A percentile compares a stretch with the other conserved stretches of the same genome.
Evolutionary conservation across 2,797 vertebrate genomes (phyloP).

Genomic region (Vireo griseus): DNA sequence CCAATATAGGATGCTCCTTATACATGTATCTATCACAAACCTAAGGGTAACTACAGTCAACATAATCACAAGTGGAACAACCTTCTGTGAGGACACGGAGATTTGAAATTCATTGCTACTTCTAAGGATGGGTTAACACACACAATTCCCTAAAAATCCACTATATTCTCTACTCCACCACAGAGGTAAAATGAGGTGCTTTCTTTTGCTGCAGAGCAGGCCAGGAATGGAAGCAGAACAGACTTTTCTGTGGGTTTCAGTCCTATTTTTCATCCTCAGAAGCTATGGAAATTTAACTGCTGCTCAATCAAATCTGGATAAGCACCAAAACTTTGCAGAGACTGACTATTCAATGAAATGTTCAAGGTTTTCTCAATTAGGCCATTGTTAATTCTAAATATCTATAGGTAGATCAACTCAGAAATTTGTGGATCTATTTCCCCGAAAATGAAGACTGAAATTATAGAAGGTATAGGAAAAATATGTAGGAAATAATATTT

Average conservation of each 20-base stretch:
- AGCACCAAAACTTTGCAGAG: background rate
- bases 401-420: background rate
- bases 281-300: background rate
- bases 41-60: background rate
- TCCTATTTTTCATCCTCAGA: background rate
- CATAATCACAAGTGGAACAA: background rate
- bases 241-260: slow-evolving; percentile 1
- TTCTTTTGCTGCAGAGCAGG: background rate
- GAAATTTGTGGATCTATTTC: background rate
- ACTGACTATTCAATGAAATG: background rate
- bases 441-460: background rate
- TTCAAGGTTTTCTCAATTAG: background rate
- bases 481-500: background rate
- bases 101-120: background rate
- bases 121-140: background rate
- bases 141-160: background rate
- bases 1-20: background rate
- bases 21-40: background rate
- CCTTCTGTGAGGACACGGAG: background rate
- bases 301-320: slow-evolving; percentile 11
- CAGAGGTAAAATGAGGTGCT: background rate
- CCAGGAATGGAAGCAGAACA: slow-evolving; percentile 16
- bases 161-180: background rate
- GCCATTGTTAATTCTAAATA: background rate
- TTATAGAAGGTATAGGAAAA: background rate